Evolutionary conservation across 1,140 invertebrate genomes (phyloP), one percentile per base, ranked within the genome.

Genomic region (Homarus americanus): DNA sequence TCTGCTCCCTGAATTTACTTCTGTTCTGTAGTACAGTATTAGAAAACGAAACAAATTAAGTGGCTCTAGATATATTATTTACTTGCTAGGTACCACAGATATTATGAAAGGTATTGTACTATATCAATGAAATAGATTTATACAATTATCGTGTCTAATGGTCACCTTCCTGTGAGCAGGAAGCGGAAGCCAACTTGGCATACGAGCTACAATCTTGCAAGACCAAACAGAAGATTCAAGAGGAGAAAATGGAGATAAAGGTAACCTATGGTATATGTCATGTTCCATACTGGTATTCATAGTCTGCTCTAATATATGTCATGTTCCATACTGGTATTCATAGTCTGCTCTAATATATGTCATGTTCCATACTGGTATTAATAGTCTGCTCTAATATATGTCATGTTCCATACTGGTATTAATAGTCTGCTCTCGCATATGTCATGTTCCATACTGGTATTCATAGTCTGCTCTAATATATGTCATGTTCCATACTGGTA

Each of bases 181-280:
- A 97, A 96, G 98, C 98, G 49, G 97, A 98, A 95, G 98, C 98
- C n/a, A 98, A 99, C 94, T 96, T 99, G 96, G 98, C 98, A 1
- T 99, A 97, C 94, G 97, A 98, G 93, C 94, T 99, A 63, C 97
- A 99, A 96, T 98, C 97, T 34, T 98, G 98, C 1, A 99, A 99
- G 94, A 99, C 98, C 0, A 98, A 98, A 93, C 98, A 99, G 94
- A 95, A 97, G 89, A 99, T 99, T 92, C 98, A 98, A 94, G 98
- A 99, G 93, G 98, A 99, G 94, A 96, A 98, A 93, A 99, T 99
- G 98, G 96, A 97, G 82, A 98, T 75, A 15, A 32, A 78, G 85
- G 85, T 87, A 28, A 34, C 58, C 2, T 3, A 38, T 15, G 12
- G 24, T 20, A 24, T 20, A 20, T 10, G 5, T 63, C 15, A 5